Base-by-base conservation (phyloP, 2,113 vertebrate species). In the Passer domesticus region DNA sequence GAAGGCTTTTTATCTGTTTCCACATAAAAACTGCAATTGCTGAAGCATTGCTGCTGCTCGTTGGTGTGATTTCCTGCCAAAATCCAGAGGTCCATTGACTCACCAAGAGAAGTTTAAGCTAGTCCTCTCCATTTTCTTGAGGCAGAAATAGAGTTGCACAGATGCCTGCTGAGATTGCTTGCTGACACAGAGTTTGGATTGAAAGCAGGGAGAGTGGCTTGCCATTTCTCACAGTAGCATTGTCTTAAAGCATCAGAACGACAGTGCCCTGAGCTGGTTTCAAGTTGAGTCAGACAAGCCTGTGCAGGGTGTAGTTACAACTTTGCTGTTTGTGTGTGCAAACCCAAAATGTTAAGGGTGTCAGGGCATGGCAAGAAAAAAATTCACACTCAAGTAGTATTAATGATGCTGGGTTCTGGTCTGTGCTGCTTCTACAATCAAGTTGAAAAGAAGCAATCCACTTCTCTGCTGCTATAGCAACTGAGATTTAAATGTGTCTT, bases 391-490 rank as follows among this genome's bases (percentile, higher is more conserved):
- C 0, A 1, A 14, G 14, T 33, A 35, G 13, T 60, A 43, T 50
- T 87, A 70, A 27, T 39, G 37, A 43, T 62, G 9, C 28, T 90
- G n/a, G n/a, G 37, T 89, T 88, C 27, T 63, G 25, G 16, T 27
- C 16, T 73, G 46, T 83, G 20, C 27, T 73, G 9, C 41, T 82
- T 59, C 62, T 33, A 53, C 28, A 60, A 9, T 68, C 3, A 53
- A 9, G 4, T 13, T 63, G 50, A 64, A 94, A 87, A 78, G 59
- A 70, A 90, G 33, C 6, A 43, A 15, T 19, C 13, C 0, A 1
- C 50, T 87, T 78, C 23, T 59, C 43, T 93, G 92, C 73, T 94
- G 87, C 90, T 81, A 53, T 58, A 89, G 64, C 60, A 94, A 89
- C 81, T 49, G 73, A 69, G 6, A 73, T 87, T 83, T 86, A 83